Conservation (phyloP, 1,140 invertebrate genomes). For the Papilio helenus region DNA sequence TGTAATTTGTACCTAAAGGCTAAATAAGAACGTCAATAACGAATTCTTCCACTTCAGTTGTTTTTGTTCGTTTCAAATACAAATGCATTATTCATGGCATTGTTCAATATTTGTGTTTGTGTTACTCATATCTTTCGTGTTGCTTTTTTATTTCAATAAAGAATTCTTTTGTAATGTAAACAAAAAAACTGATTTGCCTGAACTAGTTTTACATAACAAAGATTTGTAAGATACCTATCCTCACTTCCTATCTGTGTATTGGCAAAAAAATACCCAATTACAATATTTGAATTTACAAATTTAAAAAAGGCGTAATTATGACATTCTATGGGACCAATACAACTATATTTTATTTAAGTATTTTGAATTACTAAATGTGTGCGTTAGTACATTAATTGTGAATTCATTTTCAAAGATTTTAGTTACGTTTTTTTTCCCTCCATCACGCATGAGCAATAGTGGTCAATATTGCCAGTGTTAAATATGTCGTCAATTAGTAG, state of each 20-base stretch:
- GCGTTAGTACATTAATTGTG: neutral
- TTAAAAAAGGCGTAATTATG: neutral
- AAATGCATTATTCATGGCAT: slow-evolving; percentile 18
- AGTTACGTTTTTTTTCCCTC: neutral
- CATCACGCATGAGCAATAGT: neutral
- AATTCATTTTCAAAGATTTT: neutral
- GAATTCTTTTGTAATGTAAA: slow-evolving; percentile 1
- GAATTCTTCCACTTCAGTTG: neutral
- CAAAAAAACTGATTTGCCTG: neutral
- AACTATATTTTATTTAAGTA: neutral
- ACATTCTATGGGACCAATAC: neutral
- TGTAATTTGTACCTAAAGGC: neutral
- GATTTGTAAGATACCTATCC: neutral
- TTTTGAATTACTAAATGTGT: neutral
- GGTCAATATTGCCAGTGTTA: neutral
- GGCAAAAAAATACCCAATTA: neutral
- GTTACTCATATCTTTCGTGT: neutral
- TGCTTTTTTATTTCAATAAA: neutral
- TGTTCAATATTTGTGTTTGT: slow-evolving; percentile 18
- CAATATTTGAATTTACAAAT: neutral
- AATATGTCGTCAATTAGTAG: neutral
- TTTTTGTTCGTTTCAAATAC: slow-evolving; percentile 1
- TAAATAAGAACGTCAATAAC: slow-evolving; percentile 15
- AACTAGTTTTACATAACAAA: neutral
- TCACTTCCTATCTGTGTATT: neutral